phyloP scores from a whole-genome alignment of 2,797 vertebrate species.

The Gymnoscopelus microlampas region DNA sequence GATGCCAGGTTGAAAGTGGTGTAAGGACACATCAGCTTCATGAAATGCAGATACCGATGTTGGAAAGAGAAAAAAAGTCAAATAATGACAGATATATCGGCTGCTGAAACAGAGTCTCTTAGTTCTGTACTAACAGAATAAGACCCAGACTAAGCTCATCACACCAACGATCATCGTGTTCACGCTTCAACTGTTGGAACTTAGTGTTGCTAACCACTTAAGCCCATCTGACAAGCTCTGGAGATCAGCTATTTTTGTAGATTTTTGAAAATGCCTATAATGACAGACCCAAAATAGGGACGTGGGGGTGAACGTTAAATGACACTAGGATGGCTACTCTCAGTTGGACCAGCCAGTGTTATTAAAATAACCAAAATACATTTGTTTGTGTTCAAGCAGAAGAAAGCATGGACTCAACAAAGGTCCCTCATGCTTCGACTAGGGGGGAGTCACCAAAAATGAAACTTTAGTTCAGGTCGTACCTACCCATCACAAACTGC shows the following conservation, averaged over 20 bases:
- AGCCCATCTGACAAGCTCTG: not conserved
- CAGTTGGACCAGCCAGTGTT: not conserved
- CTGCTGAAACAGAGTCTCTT: constrained; percentile 5
- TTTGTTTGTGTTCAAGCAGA: not conserved
- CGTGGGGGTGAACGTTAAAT: no score
- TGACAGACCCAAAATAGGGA: no score
- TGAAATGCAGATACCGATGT: no score
- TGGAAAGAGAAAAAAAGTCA: no score
- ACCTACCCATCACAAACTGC: constrained; percentile 24
- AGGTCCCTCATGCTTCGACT: not conserved
- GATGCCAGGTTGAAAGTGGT: no score
- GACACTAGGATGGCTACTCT: not conserved
- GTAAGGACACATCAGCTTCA: no score
- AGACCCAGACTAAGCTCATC: not conserved
- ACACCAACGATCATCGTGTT: not conserved
- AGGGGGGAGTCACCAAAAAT: not conserved
- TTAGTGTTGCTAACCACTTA: not conserved
- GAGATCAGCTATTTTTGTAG: no score
- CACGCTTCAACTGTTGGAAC: not conserved
- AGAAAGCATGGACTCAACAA: not conserved
- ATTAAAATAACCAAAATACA: constrained; percentile 1
- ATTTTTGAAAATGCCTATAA: no score
- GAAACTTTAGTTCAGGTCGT: not conserved
- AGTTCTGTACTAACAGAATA: constrained; percentile 8
- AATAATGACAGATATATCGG: no score